phyloP scores from a whole-genome alignment of 2,888 invertebrate species.

The Drosophila stalkeri region DNA sequence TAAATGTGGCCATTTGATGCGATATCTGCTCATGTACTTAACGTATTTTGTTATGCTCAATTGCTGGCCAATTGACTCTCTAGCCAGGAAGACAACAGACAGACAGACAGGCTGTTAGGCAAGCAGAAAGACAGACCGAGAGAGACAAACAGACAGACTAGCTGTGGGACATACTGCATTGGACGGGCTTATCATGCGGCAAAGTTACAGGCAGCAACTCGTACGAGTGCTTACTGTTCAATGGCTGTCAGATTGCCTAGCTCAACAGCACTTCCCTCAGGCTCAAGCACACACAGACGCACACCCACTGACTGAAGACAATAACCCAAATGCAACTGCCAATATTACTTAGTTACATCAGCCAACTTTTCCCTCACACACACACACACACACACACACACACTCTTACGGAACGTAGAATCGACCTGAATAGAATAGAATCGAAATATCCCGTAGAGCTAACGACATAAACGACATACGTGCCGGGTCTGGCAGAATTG shows the following conservation, averaged over 20 bases:
- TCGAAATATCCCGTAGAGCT: conserved; percentile 51
- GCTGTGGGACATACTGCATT: conserved; percentile 9
- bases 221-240: conserved; percentile 49
- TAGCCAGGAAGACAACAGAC: conserved; percentile 23
- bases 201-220: conserved; percentile 38
- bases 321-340: conserved; percentile 79
- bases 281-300: conserved; percentile 9
- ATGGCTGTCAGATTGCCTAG: conserved; percentile 60
- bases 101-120: background rate
- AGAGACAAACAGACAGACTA: background rate
- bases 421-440: conserved; percentile 52
- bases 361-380: conserved; percentile 51
- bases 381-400: conserved; percentile 17
- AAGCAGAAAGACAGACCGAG: background rate
- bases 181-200: conserved; percentile 33
- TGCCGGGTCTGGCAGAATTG: conserved; percentile 53
- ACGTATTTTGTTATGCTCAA: conserved; percentile 65
- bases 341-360: conserved; percentile 77
- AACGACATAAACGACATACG: conserved; percentile 74
- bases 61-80: conserved; percentile 64
- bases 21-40: conserved; percentile 51
- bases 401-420: conserved; percentile 37
- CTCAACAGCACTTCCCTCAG: conserved; percentile 49
- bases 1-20: conserved; percentile 61
- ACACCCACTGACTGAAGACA: conserved; percentile 58